Percentiles rank a stretch among this genome's conserved stretches.
Conservation (phyloP, 2,113 vertebrate genomes). For the Microcebus jonahi region DNA sequence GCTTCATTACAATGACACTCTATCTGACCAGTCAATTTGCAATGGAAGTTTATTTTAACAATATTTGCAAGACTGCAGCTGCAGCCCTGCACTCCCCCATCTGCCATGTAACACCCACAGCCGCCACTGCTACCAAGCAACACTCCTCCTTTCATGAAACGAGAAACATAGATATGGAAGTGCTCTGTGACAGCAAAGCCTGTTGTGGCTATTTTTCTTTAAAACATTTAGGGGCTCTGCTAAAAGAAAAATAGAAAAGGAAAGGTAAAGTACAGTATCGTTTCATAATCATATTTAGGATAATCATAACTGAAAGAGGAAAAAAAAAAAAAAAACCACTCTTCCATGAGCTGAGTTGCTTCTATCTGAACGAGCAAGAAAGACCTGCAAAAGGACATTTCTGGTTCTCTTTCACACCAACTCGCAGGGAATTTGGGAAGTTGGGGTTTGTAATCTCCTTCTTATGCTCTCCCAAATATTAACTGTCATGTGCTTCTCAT, state of each 20-base stretch:
- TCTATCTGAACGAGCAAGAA: background rate
- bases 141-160: background rate
- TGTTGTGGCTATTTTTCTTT: background rate
- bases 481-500: background rate
- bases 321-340: background rate
- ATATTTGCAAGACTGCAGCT: conserved; percentile 48
- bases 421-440: no score
- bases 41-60: conserved; percentile 65
- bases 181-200: background rate
- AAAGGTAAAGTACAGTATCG: background rate
- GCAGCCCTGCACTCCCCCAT: background rate
- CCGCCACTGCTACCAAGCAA: background rate
- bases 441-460: background rate
- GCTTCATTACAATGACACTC: background rate
- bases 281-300: background rate
- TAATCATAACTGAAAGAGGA: background rate
- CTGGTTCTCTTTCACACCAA: background rate
- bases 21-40: conserved; percentile 9
- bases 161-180: background rate
- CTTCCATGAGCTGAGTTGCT: background rate
- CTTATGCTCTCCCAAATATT: background rate
- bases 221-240: background rate
- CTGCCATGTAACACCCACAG: conserved; percentile 58
- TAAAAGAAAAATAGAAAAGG: background rate
- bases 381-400: background rate